phyloP scores from a whole-genome alignment of 2,797 vertebrate genomes.

The Yasuhikotakia modesta region DNA sequence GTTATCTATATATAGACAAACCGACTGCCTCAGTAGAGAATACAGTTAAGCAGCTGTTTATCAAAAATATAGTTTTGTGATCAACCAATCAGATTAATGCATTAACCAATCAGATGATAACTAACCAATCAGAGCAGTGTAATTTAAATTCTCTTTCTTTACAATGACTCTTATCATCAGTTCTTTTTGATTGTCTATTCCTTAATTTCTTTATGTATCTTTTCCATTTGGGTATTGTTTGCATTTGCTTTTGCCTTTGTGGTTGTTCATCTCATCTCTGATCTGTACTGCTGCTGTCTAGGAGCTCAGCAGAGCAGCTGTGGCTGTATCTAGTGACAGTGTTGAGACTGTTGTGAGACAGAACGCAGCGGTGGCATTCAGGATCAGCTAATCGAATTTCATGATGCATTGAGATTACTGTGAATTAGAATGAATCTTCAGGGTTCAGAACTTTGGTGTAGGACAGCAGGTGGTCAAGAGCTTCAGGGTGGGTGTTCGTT shows the following conservation, averaged over 20 bases:
- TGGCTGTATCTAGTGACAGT: conserved; percentile 36
- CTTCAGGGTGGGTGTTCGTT: conserved; percentile 58
- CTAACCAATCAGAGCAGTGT: not conserved
- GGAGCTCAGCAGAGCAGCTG: conserved; percentile 25
- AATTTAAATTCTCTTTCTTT: not conserved
- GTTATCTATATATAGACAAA: not conserved
- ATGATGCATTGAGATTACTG: conserved; percentile 66
- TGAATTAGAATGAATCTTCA: conserved; percentile 68
- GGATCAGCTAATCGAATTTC: conserved; percentile 74
- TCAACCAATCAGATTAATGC: no score
- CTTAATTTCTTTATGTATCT: not conserved
- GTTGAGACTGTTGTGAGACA: conserved; percentile 32
- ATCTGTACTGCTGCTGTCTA: conserved; percentile 23
- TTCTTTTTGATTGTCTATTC: not conserved
- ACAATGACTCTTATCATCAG: not conserved
- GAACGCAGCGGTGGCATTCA: conserved; percentile 59
- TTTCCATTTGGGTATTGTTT: not conserved
- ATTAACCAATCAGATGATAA: not conserved
- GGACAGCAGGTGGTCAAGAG: conserved; percentile 71
- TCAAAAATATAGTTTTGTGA: not conserved
- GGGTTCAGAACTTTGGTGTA: conserved; percentile 58
- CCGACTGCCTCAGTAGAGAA: not conserved
- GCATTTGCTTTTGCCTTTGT: not conserved
- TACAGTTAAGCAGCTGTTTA: not conserved
- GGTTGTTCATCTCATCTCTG: not conserved